Base-by-base conservation (phyloP, 2,113 vertebrate genomes). In the Sorex araneus region DNA sequence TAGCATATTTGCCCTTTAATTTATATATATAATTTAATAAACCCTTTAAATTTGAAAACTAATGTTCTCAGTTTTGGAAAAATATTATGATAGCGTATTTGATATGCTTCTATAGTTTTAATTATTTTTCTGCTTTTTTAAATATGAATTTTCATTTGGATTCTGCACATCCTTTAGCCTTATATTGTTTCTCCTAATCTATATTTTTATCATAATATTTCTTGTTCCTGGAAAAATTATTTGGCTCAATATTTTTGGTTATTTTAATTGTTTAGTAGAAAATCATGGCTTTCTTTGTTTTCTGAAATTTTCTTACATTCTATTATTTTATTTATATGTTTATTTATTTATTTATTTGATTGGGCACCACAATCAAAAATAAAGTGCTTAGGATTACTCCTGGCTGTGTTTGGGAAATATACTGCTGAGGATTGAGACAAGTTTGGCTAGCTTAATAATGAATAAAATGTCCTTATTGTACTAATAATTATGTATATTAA, bases 151-250 rank as follows among this genome's bases (percentile, higher is more conserved):
- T 40, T 12, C 21, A 82, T 0, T 45, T 87, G 2, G 10, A 78
- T 92, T 64, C 71, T 32, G 40, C n/a, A 63, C 43, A 15, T 25
- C 6, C 3, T 50, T 54, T 77, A 82, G 47, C 80, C 90, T 93
- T 79, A 15, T 27, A 75, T 77, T 77, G 82, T 91, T 25, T 85
- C 2, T 81, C 7, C 0, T 64, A 36, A 74, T 87, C 79, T 75
- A 45, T 15, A 36, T 63, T 63, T 93, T 13, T 80, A 11, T 40
- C 40, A 40, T 40, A 28, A 76, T 50, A 32, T 71, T 66, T 32
- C 3, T 16, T 76, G 63, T 79, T 88, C 57, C 15, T 28, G 57
- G 64, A 28, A 57, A 57, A 71, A 82, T 36, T 75, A 1, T 15
- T 78, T 90, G 27, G 69, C 2, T 47, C 64, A 80, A 66, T 73